phyloP scores from a whole-genome alignment of 2,888 invertebrate species.

The Podotricha telesiphe region DNA sequence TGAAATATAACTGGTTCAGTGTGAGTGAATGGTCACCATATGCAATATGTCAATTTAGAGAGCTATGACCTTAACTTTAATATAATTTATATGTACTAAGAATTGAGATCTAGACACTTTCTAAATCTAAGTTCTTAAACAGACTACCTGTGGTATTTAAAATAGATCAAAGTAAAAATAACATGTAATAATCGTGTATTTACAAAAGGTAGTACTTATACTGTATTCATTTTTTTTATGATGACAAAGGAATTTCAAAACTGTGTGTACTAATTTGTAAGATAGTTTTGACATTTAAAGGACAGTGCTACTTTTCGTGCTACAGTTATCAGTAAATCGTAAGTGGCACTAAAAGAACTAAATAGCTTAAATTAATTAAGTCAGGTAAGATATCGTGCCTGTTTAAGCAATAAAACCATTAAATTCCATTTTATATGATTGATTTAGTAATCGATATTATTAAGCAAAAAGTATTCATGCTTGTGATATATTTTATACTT shows the following conservation, averaged over 20 bases:
- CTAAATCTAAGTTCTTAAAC: slow-evolving; percentile 24
- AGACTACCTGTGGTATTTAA: not conserved
- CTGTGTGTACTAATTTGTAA: not conserved
- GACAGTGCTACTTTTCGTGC: not conserved
- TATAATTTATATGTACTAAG: slow-evolving; percentile 3
- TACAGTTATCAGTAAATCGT: not conserved
- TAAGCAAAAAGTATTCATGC: not conserved
- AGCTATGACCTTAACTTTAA: slow-evolving; percentile 25
- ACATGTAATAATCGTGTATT: not conserved
- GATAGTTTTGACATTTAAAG: slow-evolving; percentile 3
- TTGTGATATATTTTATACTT: slow-evolving; percentile 48
- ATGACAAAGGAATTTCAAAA: slow-evolving; percentile 16
- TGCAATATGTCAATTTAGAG: slow-evolving; percentile 20
- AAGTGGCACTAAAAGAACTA: not conserved
- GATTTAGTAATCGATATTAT: not conserved
- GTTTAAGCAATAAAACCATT: not conserved
- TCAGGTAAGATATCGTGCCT: not conserved
- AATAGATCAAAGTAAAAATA: not conserved
- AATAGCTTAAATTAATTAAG: not conserved
- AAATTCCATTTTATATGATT: not conserved
- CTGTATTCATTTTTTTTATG: not conserved
- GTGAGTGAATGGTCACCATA: slow-evolving; percentile 18
- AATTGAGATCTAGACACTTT: slow-evolving; percentile 20
- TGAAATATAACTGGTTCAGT: slow-evolving; percentile 5
- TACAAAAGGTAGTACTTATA: not conserved